A percentile compares a stretch with the other conserved stretches of the same genome.
Evolutionary conservation across 2,797 vertebrate species (phyloP).

Genomic region (Clarias fuscus): DNA sequence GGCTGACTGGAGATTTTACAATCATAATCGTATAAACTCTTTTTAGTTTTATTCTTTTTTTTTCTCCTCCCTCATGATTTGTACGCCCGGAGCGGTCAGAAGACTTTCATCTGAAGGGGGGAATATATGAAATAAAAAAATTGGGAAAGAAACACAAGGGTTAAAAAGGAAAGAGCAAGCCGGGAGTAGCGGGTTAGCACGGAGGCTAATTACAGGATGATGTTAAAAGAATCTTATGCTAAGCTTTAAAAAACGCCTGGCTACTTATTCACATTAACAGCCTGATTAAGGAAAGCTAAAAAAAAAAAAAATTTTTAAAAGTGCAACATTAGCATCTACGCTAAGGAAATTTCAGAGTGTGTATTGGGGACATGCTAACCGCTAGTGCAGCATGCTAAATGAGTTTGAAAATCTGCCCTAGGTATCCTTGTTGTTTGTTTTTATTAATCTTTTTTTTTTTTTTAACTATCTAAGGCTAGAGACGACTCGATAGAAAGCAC

Average conservation of each 20-base stretch:
- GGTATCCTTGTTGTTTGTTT: not conserved
- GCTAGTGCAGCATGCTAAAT: slow-evolving; percentile 18
- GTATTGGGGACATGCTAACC: slow-evolving; percentile 21
- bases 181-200: slow-evolving; percentile 45
- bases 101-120: not conserved
- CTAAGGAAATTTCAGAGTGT: slow-evolving; percentile 2
- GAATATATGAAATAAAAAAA: not conserved
- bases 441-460: not conserved
- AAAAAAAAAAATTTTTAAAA: slow-evolving; percentile 16
- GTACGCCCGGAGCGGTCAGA: slow-evolving; percentile 1
- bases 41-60: not conserved
- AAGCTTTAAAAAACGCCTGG: not conserved
- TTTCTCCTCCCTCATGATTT: not conserved
- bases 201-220: not conserved
- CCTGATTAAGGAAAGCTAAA: slow-evolving; percentile 22
- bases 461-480: slow-evolving; percentile 19
- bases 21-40: not conserved
- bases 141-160: not conserved
- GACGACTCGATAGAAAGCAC: slow-evolving; percentile 27
- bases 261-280: slow-evolving; percentile 32
- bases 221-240: not conserved
- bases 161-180: slow-evolving; percentile 13
- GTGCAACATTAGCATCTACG: slow-evolving; percentile 25
- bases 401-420: slow-evolving; percentile 20
- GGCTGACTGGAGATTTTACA: slow-evolving; percentile 13